Base-by-base conservation (phyloP, 2,113 vertebrate species). In the Silurus glanis region DNA sequence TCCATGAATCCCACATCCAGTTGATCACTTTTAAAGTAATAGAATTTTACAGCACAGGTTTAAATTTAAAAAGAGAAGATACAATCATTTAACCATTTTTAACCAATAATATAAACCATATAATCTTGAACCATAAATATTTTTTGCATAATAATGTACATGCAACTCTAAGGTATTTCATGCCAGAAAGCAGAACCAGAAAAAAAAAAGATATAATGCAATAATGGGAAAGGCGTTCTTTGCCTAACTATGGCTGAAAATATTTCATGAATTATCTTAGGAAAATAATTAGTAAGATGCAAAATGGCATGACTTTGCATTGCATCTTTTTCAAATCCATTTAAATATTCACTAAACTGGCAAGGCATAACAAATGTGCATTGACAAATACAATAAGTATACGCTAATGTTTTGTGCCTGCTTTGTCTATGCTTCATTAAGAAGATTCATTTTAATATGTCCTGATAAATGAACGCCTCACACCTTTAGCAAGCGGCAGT, bases 311-410 rank as follows among this genome's bases (percentile, higher is more conserved):
- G 17, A 59, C 23, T 55, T 56, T 49, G 9, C 51, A n/a, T 28
- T 56, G 9, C 13, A 28, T 56, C 37, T 78, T 78, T 0, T 37
- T 59, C 51, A 80, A 37, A 9, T 45, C 16, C 45, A 37, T 59
- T 59, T 21, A 19, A 59, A 80, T 80, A 59, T 58, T 19, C 13
- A 80, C 45, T 79, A 4, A 59, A 80, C 37, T 59, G 25, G 16
- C 76, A 59, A 59, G 53, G n/a, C 55, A 80, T 58, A 80, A 80
- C 25, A 80, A 59, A 80, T 80, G 76, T 59, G 55, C 76, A 80
- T 9, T 80, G 76, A 80, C 55, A 21, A 80, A 80, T 80, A 80
- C 25, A 80, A 80, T 80, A 37, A 45, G 76, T 28, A 37, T 59
- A 16, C 25, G 6, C 8, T 45, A 59, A 37, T 45, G 55, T 80